phyloP scores from a whole-genome alignment of 1,140 invertebrate species.

The Notospermus geniculatus region DNA sequence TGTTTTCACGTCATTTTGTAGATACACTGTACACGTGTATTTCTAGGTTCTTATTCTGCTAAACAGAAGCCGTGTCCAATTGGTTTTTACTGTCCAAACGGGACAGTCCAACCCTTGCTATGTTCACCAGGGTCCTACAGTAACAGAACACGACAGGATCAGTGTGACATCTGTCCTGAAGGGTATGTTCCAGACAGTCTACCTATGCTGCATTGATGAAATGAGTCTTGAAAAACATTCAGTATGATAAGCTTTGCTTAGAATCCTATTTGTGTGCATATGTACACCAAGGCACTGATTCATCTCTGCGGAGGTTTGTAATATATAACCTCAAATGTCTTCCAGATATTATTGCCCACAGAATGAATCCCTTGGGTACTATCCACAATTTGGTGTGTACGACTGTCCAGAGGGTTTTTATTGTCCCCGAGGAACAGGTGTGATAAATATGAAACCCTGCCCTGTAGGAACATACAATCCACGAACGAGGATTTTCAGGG shows the following conservation, averaged over 20 bases:
- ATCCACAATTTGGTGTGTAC: constrained; percentile 36
- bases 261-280: no score
- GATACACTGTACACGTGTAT: no score
- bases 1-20: no score
- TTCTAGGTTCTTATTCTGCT: constrained; percentile 24
- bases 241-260: no score
- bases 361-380: constrained; percentile 34
- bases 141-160: constrained; percentile 35
- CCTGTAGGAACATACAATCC: constrained; percentile 47
- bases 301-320: no score
- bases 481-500: constrained; percentile 35
- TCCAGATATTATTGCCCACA: constrained; percentile 46
- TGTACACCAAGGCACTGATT: no score
- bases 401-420: constrained; percentile 48
- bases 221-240: no score
- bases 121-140: constrained; percentile 44
- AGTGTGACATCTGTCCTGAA: constrained; percentile 44
- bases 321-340: no score
- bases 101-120: constrained; percentile 35
- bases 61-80: constrained; percentile 39
- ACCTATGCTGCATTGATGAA: no score
- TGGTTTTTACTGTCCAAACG: constrained; percentile 43
- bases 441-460: constrained; percentile 39
- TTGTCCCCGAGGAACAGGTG: constrained; percentile 46
- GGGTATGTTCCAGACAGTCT: constrained; percentile 44